Evolutionary conservation across 2,797 vertebrate genomes (phyloP), one percentile per base, ranked within the genome.

Genomic region (Neosilurus hyrtlii): DNA sequence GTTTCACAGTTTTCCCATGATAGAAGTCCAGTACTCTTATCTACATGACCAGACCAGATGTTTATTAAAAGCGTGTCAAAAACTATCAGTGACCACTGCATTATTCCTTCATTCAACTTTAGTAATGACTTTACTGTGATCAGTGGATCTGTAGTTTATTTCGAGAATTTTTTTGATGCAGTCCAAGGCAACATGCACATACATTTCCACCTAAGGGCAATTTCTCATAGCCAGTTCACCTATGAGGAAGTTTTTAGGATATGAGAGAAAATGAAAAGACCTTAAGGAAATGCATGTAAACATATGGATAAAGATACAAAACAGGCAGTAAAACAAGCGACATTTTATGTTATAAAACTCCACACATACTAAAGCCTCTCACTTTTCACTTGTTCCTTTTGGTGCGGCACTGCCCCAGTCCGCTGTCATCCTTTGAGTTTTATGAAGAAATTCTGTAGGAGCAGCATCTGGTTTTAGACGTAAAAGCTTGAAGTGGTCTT

Each of bases 1-100:
- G 49, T 73, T 37, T 20, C 67, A 79, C 67, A 72, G 26, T 57
- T 72, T 83, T 79, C 59, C 76, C 59, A 56, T 68, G 37, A 63
- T 51, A 80, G 76, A 30, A 51, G 20, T 83, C 51, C 22, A 76
- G 15, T 59, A 9, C 20, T 30, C 0, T 59, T 80, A 75, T 76
- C 57, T 72, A 35, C 37, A 22, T 22, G 9, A 20, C 52, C 16
- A 30, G 2, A 59, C 62, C 22, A 63, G 67, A 67, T 2, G 0
- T 75, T 75, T 37, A 35, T 2, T 59, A n/a, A 74, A 30, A 59
- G 37, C 6, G n/a, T 75, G 73, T 61, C 20, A 49, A 49, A 22
- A 77, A 77, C 4, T 7, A 77, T 77, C 9, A 76, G 9, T 43
- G 16, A 76, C n/a, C 37, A 75, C 11, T 59, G 26, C 18, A 18